Evolutionary conservation across 2,797 vertebrate genomes (phyloP).

Genomic region (Sebastes trivittatus): DNA sequence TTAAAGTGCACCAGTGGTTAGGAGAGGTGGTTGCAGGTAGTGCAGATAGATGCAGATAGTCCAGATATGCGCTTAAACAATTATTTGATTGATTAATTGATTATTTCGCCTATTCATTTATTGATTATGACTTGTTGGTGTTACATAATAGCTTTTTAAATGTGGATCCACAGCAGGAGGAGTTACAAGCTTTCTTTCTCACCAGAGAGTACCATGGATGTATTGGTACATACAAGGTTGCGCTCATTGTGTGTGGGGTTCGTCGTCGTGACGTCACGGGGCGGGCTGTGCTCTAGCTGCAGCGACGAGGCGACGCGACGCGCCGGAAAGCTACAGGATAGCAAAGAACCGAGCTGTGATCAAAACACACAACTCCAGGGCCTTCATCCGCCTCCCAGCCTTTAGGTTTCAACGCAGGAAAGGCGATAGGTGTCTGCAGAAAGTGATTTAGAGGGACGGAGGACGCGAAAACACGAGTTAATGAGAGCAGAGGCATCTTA

Average conservation of each 20-base stretch:
- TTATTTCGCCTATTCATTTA: background rate
- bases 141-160: no score
- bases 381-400: background rate
- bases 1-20: no score
- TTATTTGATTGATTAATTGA: background rate
- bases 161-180: no score
- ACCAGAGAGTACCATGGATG: no score
- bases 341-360: conserved; percentile 12
- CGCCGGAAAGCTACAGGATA: conserved; percentile 66
- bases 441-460: background rate
- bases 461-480: conserved; percentile 1
- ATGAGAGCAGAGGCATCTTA: conserved; percentile 15
- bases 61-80: background rate
- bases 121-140: background rate
- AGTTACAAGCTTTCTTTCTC: background rate
- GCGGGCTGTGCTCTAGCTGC: conserved; percentile 42
- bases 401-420: background rate
- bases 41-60: no score
- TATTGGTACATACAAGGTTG: background rate
- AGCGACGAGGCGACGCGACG: conserved; percentile 63
- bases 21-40: no score
- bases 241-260: background rate
- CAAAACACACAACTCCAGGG: conserved; percentile 22
- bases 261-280: conserved; percentile 66
- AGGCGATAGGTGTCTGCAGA: background rate